Percentiles rank a stretch among this genome's conserved stretches.
phyloP scores from a whole-genome alignment of 1,140 invertebrate genomes.

The Delia radicum region DNA sequence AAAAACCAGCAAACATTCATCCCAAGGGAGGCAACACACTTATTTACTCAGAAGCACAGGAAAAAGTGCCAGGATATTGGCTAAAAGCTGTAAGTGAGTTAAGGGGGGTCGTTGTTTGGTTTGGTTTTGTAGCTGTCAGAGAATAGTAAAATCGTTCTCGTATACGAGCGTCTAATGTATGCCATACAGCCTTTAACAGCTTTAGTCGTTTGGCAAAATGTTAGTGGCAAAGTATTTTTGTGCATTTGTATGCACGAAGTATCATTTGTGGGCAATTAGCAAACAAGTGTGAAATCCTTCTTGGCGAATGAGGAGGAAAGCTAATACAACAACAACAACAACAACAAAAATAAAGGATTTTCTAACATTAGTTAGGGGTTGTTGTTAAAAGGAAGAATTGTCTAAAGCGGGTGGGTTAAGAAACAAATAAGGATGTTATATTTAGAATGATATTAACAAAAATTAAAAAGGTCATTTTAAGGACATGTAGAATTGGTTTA shows the following conservation, averaged over 20 bases:
- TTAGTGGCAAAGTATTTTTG: constrained; percentile 19
- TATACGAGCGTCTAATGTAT: neutral
- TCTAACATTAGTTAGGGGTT: neutral
- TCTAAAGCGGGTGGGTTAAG: neutral
- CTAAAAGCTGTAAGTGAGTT: neutral
- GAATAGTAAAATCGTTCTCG: too few species aligned
- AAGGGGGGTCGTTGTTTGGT: neutral
- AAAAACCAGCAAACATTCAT: neutral
- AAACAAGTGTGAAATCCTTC: constrained; percentile 17
- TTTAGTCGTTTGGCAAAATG: constrained; percentile 20
- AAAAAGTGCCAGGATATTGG: neutral
- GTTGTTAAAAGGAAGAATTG: neutral
- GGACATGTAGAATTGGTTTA: too few species aligned
- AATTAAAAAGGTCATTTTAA: too few species aligned
- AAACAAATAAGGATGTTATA: too few species aligned
- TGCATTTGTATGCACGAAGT: constrained; percentile 20
- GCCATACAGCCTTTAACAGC: constrained; percentile 1
- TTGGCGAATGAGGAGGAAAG: neutral
- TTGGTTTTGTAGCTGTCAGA: too few species aligned
- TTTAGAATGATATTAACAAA: too few species aligned
- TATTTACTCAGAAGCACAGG: neutral
- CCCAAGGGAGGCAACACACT: constrained; percentile 6
- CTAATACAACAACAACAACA: neutral
- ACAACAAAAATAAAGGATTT: neutral
- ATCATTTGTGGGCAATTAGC: constrained; percentile 21